These are phyloP conservation scores for Hyperopisus bebe DNA, from an alignment of 2,113 vertebrate genomes.

Conservation along the genomic window DNA sequence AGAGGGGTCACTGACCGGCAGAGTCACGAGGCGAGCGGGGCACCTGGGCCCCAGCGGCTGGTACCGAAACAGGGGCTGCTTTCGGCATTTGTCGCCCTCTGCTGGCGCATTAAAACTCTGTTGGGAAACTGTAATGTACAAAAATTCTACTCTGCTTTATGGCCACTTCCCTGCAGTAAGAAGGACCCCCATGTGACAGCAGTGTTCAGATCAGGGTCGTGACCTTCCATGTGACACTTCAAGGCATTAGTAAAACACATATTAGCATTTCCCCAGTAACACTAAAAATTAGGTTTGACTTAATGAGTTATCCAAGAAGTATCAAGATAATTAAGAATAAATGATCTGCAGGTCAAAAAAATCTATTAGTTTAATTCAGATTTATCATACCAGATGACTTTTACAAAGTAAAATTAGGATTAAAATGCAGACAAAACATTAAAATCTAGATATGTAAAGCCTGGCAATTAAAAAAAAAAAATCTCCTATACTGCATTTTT, in stretches of 20 bases:
- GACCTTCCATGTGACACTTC: neutral
- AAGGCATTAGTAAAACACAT: neutral
- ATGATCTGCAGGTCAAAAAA: neutral
- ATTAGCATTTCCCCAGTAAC: neutral
- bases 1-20: neutral
- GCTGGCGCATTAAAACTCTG: neutral
- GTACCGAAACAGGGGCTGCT: neutral
- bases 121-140: constrained; percentile 4
- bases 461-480: neutral
- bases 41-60: neutral
- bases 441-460: neutral
- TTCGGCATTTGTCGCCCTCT: neutral
- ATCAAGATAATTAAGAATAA: neutral
- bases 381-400: neutral
- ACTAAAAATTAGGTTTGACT: neutral
- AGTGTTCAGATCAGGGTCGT: neutral
- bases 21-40: neutral
- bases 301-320: neutral
- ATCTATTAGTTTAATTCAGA: neutral
- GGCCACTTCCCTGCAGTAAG: neutral
- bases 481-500: neutral
- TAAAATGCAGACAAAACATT: neutral
- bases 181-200: neutral
- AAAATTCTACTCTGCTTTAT: neutral
- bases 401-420: neutral